phyloP scores from a whole-genome alignment of 2,797 vertebrate genomes.

The Neoniphon sammara region DNA sequence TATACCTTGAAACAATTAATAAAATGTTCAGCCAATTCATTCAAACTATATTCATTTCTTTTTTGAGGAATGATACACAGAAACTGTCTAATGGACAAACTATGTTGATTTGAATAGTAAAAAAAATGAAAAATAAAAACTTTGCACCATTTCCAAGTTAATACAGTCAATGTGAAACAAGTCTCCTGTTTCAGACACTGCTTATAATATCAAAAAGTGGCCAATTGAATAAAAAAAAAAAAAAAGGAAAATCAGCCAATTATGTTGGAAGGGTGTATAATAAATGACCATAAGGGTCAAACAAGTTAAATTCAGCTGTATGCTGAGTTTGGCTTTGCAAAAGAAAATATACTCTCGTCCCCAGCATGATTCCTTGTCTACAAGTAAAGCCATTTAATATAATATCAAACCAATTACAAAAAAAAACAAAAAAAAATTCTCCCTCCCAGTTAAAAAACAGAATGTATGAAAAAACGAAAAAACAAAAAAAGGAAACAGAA shows the following conservation, averaged over 20 bases:
- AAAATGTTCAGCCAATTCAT: conserved; percentile 53
- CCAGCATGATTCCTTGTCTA: conserved; percentile 27
- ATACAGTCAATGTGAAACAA: conserved; percentile 22
- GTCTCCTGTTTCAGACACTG: conserved; percentile 24
- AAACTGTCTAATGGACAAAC: conserved; percentile 26
- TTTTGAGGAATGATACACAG: conserved; percentile 54
- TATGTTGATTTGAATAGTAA: conserved; percentile 17
- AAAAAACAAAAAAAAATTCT: conserved; percentile 41
- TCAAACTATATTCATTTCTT: conserved; percentile 45
- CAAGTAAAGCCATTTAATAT: conserved; percentile 38
- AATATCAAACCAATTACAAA: conserved; percentile 14
- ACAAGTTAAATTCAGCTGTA: conserved; percentile 41
- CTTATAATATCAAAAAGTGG: conserved; percentile 52
- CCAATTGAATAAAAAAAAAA: conserved; percentile 35
- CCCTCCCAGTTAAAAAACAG: conserved; percentile 32
- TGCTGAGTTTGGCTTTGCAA: conserved; percentile 47
- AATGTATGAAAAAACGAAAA: conserved; percentile 42
- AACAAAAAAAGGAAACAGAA: neutral
- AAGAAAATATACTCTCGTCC: conserved; percentile 38
- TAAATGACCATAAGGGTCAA: conserved; percentile 45
- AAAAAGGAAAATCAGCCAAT: conserved; percentile 52
- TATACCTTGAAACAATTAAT: conserved; percentile 49
- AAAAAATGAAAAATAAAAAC: conserved; percentile 27
- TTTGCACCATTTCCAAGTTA: conserved; percentile 10
- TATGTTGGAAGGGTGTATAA: conserved; percentile 70